Evolutionary conservation across 30 jellyfish, hydroid and myxozoan species (phyloP).

Genomic region (Pseudorhiza aurosa): DNA sequence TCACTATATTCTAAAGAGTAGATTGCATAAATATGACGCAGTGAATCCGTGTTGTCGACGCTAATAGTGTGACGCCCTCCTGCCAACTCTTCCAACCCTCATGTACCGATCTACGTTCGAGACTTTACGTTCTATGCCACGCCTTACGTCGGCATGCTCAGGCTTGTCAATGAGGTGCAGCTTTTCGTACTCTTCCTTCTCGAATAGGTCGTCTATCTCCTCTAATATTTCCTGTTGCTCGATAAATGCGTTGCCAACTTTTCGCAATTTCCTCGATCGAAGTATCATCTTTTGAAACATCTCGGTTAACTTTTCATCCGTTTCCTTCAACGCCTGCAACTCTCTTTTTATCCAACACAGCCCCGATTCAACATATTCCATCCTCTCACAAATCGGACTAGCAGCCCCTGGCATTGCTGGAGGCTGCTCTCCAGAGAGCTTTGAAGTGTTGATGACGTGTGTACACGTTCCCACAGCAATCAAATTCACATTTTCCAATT

Average conservation of each 20-base stretch:
- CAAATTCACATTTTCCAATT: too few relatives aligned
- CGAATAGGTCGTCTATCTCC: slow-evolving; percentile 40
- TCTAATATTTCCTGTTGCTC: slow-evolving; percentile 55
- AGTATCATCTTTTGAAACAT: background rate
- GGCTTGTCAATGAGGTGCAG: slow-evolving; percentile 26
- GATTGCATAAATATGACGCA: too few relatives aligned
- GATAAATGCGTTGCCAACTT: slow-evolving; percentile 9
- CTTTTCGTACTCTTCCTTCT: slow-evolving; percentile 30
- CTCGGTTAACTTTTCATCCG: background rate
- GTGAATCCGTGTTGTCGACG: too few relatives aligned
- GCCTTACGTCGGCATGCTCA: slow-evolving; percentile 1
- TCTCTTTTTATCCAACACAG: slow-evolving; percentile 28
- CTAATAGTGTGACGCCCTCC: slow-evolving; percentile 46
- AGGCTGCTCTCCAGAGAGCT: background rate
- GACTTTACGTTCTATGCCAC: slow-evolving; percentile 20
- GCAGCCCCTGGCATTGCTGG: slow-evolving; percentile 11
- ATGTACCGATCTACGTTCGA: slow-evolving; percentile 37
- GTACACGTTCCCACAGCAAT: too few relatives aligned
- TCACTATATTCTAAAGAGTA: too few relatives aligned
- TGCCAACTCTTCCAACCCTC: slow-evolving; percentile 30
- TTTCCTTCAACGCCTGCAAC: slow-evolving; percentile 6
- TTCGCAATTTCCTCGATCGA: background rate
- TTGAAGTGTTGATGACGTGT: too few relatives aligned
- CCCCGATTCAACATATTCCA: background rate
- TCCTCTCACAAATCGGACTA: slow-evolving; percentile 5